A percentile compares a stretch with the other conserved stretches of the same genome.
phyloP scores from a whole-genome alignment of 2,888 invertebrate genomes.

The Troides helena region DNA sequence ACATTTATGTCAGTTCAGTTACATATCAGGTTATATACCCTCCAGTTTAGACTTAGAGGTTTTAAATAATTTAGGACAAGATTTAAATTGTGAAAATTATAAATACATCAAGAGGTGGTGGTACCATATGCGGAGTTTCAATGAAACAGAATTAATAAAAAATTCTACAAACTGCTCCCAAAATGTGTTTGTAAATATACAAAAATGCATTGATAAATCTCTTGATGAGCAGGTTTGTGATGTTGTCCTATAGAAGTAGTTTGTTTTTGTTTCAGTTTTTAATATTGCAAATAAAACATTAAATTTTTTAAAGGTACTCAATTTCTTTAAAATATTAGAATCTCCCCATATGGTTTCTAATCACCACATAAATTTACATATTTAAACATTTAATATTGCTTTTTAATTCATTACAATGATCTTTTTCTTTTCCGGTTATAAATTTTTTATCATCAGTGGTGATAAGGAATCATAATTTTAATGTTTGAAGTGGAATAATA shows the following conservation, averaged over 20 bases:
- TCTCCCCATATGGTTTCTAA: conserved; percentile 65
- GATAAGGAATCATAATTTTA: conserved; percentile 61
- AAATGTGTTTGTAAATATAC: conserved; percentile 43
- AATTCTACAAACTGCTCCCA: conserved; percentile 58
- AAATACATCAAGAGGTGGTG: conserved; percentile 81
- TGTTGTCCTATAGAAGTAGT: conserved; percentile 28
- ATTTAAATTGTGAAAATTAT: conserved; percentile 61
- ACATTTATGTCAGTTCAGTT: conserved; percentile 78
- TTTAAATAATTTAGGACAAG: conserved; percentile 52
- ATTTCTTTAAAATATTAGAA: conserved; percentile 36
- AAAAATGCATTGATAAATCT: conserved; percentile 45
- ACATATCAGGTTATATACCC: conserved; percentile 78
- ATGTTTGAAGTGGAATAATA: conserved; percentile 41
- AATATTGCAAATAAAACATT: conserved; percentile 23
- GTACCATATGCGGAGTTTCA: conserved; percentile 82
- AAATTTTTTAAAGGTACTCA: neutral
- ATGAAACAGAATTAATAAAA: conserved; percentile 66
- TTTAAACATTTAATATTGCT: neutral
- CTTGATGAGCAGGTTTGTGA: conserved; percentile 61
- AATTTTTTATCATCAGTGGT: conserved; percentile 58
- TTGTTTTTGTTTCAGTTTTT: conserved; percentile 31
- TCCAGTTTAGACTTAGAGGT: conserved; percentile 72
- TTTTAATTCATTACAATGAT: neutral
- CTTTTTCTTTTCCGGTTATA: conserved; percentile 58
- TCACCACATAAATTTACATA: conserved; percentile 46